These are phyloP conservation scores for Pseudomyrmex pallidus DNA, from an alignment of 1,140 invertebrate genomes.

Conservation along the genomic window DNA sequence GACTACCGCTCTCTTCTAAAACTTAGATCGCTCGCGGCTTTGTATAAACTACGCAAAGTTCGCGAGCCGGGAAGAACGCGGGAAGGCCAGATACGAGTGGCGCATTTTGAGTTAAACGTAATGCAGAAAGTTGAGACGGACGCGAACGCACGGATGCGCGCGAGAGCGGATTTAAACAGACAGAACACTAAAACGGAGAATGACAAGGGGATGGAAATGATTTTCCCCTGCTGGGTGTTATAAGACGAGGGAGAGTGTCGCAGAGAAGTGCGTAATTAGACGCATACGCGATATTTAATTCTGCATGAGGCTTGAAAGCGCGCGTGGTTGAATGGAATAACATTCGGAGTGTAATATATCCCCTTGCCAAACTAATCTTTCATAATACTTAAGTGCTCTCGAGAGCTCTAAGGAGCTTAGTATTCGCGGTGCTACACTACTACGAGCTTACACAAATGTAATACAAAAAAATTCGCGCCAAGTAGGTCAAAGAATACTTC, in stretches of 20 bases:
- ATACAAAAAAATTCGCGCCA: background rate
- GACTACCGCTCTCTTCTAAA: conserved; percentile 10
- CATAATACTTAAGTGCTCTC: conserved; percentile 11
- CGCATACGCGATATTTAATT: conserved; percentile 24
- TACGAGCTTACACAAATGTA: conserved; percentile 2
- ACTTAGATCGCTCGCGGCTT: conserved; percentile 58
- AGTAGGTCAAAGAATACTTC: too few species aligned
- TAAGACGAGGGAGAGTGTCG: background rate
- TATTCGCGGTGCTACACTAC: background rate
- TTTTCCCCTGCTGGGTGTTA: background rate
- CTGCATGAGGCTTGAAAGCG: background rate
- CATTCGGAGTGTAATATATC: background rate
- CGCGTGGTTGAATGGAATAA: background rate
- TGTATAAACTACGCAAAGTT: conserved; percentile 52
- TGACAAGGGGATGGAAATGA: background rate
- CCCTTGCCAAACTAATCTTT: conserved; percentile 10
- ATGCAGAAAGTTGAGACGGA: conserved; percentile 46
- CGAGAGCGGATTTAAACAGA: conserved; percentile 22
- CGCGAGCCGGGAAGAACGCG: conserved; percentile 4
- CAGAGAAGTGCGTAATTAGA: conserved; percentile 15
- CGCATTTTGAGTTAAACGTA: conserved; percentile 51
- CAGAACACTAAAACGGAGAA: conserved; percentile 6
- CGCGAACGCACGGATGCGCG: conserved; percentile 3
- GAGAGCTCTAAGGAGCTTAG: background rate
- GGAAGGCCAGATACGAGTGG: conserved; percentile 25